phyloP scores from a whole-genome alignment of 1,140 invertebrate genomes.

The Philopotamus ludificatus region DNA sequence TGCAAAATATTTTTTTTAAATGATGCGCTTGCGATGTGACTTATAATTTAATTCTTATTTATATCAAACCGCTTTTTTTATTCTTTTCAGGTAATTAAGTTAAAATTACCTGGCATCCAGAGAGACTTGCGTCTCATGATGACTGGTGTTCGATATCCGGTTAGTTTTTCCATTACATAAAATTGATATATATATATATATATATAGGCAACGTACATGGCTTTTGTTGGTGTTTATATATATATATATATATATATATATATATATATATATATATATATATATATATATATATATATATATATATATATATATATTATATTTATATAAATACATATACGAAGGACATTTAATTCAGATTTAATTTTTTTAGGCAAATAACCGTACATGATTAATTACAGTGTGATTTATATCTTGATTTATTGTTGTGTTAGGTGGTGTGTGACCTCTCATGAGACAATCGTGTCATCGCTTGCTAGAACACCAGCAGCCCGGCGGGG shows the following conservation, averaged over 20 bases:
- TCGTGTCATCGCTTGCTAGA: conserved; percentile 56
- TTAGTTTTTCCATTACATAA: conserved; percentile 15
- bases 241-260: too few species aligned
- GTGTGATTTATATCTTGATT: not conserved
- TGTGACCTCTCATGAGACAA: conserved; percentile 57
- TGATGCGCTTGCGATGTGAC: not conserved
- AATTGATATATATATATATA: too few species aligned
- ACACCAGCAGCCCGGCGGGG: conserved; percentile 52
- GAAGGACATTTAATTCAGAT: not conserved
- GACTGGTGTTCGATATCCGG: conserved; percentile 18
- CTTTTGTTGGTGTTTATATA: too few species aligned
- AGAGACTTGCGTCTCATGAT: conserved; percentile 10
- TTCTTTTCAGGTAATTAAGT: conserved; percentile 22
- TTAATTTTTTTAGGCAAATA: not conserved
- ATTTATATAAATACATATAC: too few species aligned
- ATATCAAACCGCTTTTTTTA: conserved; percentile 1
- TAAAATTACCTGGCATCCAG: not conserved
- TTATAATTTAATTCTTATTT: not conserved
- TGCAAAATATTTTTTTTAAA: too few species aligned
- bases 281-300: conserved; percentile 1
- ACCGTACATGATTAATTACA: not conserved
- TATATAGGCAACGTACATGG: too few species aligned
- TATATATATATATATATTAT: not conserved
- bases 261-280: too few species aligned
- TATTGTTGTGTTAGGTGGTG: conserved; percentile 42